Percentiles rank a stretch among this genome's conserved stretches.
Evolutionary conservation across 2,888 invertebrate genomes (phyloP).

Genomic region (Drosophila falleni): DNA sequence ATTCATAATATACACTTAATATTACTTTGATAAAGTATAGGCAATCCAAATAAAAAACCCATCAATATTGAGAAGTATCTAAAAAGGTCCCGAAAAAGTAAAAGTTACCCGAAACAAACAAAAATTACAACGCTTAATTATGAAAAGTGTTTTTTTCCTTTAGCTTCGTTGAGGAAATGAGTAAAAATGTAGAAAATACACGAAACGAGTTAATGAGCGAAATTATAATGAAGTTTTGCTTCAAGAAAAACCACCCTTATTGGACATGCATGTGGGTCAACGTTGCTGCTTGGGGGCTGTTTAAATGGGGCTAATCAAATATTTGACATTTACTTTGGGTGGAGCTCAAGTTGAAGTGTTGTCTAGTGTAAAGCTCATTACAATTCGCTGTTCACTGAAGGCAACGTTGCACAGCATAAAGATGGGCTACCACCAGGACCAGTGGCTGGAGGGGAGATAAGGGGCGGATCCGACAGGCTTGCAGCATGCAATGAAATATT

Average conservation of each 20-base stretch:
- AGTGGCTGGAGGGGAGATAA: neutral
- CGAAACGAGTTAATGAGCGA: constrained; percentile 74
- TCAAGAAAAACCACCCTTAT: constrained; percentile 58
- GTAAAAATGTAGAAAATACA: constrained; percentile 58
- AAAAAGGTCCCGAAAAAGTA: constrained; percentile 10
- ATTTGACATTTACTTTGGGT: constrained; percentile 73
- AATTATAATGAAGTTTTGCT: constrained; percentile 76
- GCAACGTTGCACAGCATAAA: constrained; percentile 5
- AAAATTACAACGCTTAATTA: constrained; percentile 79
- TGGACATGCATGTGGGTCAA: constrained; percentile 67
- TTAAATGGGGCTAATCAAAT: constrained; percentile 81
- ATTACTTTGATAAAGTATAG: constrained; percentile 2
- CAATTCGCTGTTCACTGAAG: constrained; percentile 16
- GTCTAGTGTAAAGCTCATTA: constrained; percentile 58
- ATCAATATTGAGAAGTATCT: constrained; percentile 43
- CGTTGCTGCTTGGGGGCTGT: constrained; percentile 32
- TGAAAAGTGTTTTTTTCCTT: constrained; percentile 73
- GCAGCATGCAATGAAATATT: constrained; percentile 48
- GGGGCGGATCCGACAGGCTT: constrained; percentile 10
- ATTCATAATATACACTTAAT: neutral
- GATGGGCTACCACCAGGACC: neutral
- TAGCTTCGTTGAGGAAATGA: constrained; percentile 34
- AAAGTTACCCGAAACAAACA: constrained; percentile 64
- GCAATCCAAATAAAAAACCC: neutral
- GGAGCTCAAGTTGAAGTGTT: constrained; percentile 52